phyloP scores from a whole-genome alignment of 1,140 invertebrate species.

The Zaprionus ornatus region DNA sequence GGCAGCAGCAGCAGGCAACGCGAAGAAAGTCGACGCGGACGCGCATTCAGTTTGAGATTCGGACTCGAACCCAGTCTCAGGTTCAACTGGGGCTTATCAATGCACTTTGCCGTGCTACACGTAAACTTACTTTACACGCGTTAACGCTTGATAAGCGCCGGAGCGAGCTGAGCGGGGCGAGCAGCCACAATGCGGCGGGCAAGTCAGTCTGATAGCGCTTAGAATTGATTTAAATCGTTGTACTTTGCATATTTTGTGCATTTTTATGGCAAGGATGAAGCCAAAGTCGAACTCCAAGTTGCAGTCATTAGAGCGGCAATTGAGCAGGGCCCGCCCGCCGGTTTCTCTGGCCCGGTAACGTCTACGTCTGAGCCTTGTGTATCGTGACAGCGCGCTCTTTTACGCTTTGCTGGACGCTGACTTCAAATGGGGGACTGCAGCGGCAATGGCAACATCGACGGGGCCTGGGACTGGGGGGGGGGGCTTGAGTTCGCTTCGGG shows the following conservation, averaged over 20 bases:
- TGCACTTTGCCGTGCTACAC: slow-evolving; percentile 78
- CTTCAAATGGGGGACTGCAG: not conserved
- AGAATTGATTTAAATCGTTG: slow-evolving; percentile 78
- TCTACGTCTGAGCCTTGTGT: slow-evolving; percentile 22
- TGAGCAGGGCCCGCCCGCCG: slow-evolving; percentile 26
- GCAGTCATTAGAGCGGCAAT: slow-evolving; percentile 73
- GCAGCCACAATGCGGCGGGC: slow-evolving; percentile 12
- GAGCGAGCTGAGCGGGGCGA: not conserved
- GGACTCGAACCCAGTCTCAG: not conserved
- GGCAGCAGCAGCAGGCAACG: not conserved
- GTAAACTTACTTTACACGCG: slow-evolving; percentile 81
- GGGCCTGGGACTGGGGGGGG: not conserved
- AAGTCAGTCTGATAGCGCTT: slow-evolving; percentile 39
- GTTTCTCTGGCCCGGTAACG: no score
- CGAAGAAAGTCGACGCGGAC: no score
- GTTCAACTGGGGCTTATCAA: slow-evolving; percentile 56
- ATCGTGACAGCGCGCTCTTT: slow-evolving; percentile 73
- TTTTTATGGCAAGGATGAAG: slow-evolving; percentile 52
- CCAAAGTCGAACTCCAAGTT: slow-evolving; percentile 1
- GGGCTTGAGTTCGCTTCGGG: slow-evolving; percentile 10
- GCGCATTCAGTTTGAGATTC: no score
- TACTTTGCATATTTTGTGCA: slow-evolving; percentile 64
- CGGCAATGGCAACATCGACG: no score
- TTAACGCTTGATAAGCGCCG: slow-evolving; percentile 58
- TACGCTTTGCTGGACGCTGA: slow-evolving; percentile 56